A percentile compares a stretch with the other conserved stretches of the same genome.
phyloP scores from a whole-genome alignment of 2,888 invertebrate genomes.

The Lochmaea capreae region DNA sequence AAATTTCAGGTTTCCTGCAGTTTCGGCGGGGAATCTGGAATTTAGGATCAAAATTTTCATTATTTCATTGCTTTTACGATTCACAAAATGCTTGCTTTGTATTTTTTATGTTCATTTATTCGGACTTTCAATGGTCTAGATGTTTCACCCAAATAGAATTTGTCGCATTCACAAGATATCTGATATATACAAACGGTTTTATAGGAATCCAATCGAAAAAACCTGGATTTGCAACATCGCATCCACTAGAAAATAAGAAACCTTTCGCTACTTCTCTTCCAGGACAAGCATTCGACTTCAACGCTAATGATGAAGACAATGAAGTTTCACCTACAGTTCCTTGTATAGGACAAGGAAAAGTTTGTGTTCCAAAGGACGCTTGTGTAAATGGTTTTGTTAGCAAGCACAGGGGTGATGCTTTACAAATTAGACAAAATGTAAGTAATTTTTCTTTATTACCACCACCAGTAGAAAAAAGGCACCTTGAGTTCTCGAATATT shows the following conservation, averaged over 20 bases:
- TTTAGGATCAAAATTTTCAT: too few relatives aligned
- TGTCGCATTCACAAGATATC: too few relatives aligned
- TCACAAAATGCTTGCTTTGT: too few relatives aligned
- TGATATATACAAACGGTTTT: conserved; percentile 60
- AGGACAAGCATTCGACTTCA: conserved; percentile 41
- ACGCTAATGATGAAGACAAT: conserved; percentile 39
- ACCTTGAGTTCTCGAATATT: too few relatives aligned
- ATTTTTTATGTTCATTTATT: too few relatives aligned
- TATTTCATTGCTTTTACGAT: too few relatives aligned
- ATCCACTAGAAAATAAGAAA: conserved; percentile 47
- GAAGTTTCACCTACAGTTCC: conserved; percentile 45
- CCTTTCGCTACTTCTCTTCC: conserved; percentile 42
- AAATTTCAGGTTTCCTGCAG: too few relatives aligned
- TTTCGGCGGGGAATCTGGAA: too few relatives aligned
- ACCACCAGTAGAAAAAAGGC: too few relatives aligned
- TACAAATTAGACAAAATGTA: conserved; percentile 69
- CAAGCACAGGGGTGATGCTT: conserved; percentile 66
- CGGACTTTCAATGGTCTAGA: too few relatives aligned
- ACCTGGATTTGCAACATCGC: conserved; percentile 48
- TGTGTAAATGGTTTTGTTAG: conserved; percentile 73
- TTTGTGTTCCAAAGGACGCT: conserved; percentile 72
- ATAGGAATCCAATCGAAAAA: conserved; percentile 62
- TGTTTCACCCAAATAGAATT: too few relatives aligned
- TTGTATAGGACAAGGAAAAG: conserved; percentile 71
- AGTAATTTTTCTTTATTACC: conserved; percentile 59